Conservation (phyloP, 2,888 invertebrate species). For the Tetrapedia diversipes region DNA sequence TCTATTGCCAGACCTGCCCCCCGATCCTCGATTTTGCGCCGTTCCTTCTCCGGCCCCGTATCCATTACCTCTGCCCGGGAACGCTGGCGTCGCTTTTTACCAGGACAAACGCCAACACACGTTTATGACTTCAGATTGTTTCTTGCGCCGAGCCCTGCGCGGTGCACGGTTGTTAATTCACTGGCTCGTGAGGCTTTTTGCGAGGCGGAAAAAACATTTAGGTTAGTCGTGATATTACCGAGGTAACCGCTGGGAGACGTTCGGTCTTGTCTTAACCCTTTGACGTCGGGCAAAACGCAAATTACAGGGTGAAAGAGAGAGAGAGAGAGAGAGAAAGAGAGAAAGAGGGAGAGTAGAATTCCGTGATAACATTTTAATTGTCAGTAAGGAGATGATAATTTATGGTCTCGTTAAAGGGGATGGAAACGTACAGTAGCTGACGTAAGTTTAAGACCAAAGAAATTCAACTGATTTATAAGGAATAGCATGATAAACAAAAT, state of each 20-base stretch:
- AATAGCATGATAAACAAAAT: too few species aligned
- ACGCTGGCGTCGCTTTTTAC: constrained; percentile 53
- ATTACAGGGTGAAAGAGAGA: too few species aligned
- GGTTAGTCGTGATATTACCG: not conserved
- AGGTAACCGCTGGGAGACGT: not conserved
- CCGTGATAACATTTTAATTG: too few species aligned
- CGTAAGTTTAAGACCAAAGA: too few species aligned
- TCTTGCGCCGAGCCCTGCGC: constrained; percentile 20
- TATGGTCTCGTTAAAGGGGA: too few species aligned
- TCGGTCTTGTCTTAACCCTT: too few species aligned
- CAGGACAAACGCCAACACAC: constrained; percentile 32
- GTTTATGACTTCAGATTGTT: constrained; percentile 43
- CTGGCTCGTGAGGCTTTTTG: constrained; percentile 7
- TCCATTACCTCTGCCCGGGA: constrained; percentile 56
- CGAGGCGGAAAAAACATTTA: not conserved
- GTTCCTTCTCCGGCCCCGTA: constrained; percentile 41
- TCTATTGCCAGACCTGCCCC: constrained; percentile 52
- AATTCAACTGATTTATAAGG: too few species aligned
- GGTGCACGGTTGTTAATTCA: not conserved
- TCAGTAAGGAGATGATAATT: too few species aligned
- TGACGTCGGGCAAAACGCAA: too few species aligned
- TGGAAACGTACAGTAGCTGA: too few species aligned
- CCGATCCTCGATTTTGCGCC: constrained; percentile 52
- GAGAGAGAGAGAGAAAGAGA: too few species aligned
- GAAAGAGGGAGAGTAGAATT: too few species aligned